Evolutionary conservation across 64 coral and sea anemone genomes (phyloP), one percentile per base, ranked within the genome.

Genomic region (Actinia tenebrosa): DNA sequence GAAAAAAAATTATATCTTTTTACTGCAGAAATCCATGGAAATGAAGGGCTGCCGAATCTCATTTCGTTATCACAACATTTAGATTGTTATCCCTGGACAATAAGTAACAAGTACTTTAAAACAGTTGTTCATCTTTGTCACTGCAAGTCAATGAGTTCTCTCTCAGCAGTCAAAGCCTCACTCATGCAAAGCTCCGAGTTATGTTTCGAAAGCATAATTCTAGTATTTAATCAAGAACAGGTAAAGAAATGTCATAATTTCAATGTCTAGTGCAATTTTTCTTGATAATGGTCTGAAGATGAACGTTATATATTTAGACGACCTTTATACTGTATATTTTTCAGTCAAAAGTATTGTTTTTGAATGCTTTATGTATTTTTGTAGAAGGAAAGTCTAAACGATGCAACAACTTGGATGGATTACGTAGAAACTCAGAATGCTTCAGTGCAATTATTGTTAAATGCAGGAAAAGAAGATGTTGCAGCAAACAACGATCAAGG

Each of bases 191-290:
- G 8, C 16, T 46, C 79, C 18, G 16, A 50, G 3, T 53, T 81
- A n/a, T n/a, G 50, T 52, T 81, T 81, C 18, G 79, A 81, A 81
- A 23, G 44, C 79, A 52, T 81, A 20, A 81, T 81, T 23, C 17
- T 81, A 2, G 42, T 81, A 81, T 81, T 81, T 25, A 53, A 81
- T 14, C 79, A 81, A 81, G 79, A 81, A 52, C 43, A 81, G 79
- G 50, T 50, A 50, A 20, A 50, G 18, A 80, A 66, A 18, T 18
- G 16, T n/a, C 1, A n/a, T 66, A 66, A 66, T 66, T 66, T 5
- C 53, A 55, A 8, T 55, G 6, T 11, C 53, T 55, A 55, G 53
- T 8, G 53, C 11, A 55, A 8, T 11, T 8, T 55, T 55, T 55
- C 53, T 55, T 55, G 30, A 37, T 37, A 37, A 37, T 37, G 30